phyloP scores from a whole-genome alignment of 2,888 invertebrate genomes.

The Trichopoda pennipes region DNA sequence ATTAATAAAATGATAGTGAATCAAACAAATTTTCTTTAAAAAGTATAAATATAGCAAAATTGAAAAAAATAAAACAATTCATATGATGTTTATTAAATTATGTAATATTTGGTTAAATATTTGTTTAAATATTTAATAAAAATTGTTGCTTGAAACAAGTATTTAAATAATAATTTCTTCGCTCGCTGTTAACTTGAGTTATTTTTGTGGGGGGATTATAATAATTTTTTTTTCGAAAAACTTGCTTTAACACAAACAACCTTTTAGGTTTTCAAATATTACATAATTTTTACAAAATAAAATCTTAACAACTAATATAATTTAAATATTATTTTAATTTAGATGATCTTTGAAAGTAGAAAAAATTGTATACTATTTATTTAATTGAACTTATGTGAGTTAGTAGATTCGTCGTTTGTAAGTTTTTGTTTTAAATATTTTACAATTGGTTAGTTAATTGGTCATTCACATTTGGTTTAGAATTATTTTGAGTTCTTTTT shows the following conservation, averaged over 20 bases:
- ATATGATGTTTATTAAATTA: conserved; percentile 47
- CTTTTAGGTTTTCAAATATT: conserved; percentile 44
- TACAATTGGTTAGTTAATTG: conserved; percentile 46
- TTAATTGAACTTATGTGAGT: conserved; percentile 61
- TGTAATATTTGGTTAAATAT: conserved; percentile 57
- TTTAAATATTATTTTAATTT: conserved; percentile 45
- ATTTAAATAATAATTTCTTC: conserved; percentile 59
- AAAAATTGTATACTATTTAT: conserved; percentile 60
- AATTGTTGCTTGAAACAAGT: conserved; percentile 13
- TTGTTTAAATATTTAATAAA: not conserved
- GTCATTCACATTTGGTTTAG: conserved; percentile 16
- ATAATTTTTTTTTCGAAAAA: conserved; percentile 34
- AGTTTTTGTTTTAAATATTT: conserved; percentile 53
- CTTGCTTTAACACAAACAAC: conserved; percentile 24
- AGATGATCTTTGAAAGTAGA: conserved; percentile 60
- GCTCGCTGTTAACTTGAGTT: conserved; percentile 61
- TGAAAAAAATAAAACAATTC: conserved; percentile 62
- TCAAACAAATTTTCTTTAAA: conserved; percentile 24
- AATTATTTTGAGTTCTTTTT: conserved; percentile 67
- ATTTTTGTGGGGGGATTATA: conserved; percentile 15
- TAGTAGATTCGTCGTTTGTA: conserved; percentile 68
- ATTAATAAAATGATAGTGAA: conserved; percentile 69
- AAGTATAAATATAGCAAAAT: conserved; percentile 41
- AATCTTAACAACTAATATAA: conserved; percentile 48
- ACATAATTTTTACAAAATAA: conserved; percentile 63